Conservation (phyloP, 2,113 vertebrate genomes). For the Cromileptes altivelis region DNA sequence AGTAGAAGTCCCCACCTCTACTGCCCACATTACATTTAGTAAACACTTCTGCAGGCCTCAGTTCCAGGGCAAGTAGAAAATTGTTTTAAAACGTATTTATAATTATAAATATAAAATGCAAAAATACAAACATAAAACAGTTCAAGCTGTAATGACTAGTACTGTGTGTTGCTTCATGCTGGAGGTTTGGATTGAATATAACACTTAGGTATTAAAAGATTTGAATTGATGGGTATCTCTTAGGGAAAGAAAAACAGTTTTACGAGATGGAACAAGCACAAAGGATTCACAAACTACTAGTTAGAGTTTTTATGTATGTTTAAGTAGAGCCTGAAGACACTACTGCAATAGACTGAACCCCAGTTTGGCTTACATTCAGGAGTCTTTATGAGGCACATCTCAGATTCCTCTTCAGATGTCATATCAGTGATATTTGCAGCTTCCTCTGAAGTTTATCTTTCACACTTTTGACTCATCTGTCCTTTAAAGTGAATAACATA, state of each 20-base stretch:
- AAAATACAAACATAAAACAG: not conserved
- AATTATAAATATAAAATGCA: not conserved
- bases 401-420: slow-evolving; percentile 73
- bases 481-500: not conserved
- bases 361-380: slow-evolving; percentile 56
- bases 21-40: not conserved
- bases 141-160: not conserved
- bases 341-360: not conserved
- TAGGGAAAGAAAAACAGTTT: not conserved
- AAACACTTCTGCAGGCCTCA: not conserved
- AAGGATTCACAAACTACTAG: not conserved
- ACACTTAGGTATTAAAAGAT: not conserved
- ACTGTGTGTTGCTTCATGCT: not conserved
- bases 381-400: slow-evolving; percentile 61
- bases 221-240: not conserved
- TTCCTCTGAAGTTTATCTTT: slow-evolving; percentile 73
- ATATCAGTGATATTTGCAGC: slow-evolving; percentile 49
- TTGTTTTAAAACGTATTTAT: not conserved
- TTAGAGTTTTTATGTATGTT: not conserved
- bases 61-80: not conserved
- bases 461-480: slow-evolving; percentile 3
- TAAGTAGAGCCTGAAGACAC: not conserved
- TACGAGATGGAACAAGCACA: not conserved
- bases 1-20: not conserved
- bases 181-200: not conserved